These are phyloP conservation scores for Isaurus tuberculatus DNA, from an alignment of 92 coral and sea anemone genomes.

Conservation along the genomic window DNA sequence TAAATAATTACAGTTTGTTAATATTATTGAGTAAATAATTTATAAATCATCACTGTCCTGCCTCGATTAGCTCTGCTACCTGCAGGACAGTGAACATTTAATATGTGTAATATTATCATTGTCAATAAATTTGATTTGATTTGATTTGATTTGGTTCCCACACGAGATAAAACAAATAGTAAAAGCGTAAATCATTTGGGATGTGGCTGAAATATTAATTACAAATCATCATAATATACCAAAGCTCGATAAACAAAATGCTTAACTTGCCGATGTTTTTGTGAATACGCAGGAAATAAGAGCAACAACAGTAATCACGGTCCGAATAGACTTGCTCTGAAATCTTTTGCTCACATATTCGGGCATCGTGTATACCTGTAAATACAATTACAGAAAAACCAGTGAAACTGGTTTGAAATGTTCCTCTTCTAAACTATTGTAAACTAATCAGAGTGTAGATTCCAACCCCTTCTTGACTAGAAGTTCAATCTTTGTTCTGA, in stretches of 20 bases:
- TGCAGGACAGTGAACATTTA: conserved; percentile 41
- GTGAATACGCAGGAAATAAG: conserved; percentile 63
- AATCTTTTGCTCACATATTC: conserved; percentile 65
- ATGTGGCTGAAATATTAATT: too few relatives aligned
- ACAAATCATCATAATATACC: too few relatives aligned
- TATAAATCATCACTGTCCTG: conserved; percentile 41
- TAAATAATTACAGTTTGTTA: conserved; percentile 39
- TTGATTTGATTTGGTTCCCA: too few relatives aligned
- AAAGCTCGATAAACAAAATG: neutral
- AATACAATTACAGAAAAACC: too few relatives aligned
- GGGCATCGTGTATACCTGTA: conserved; percentile 69
- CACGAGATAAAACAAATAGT: too few relatives aligned
- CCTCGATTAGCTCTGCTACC: conserved; percentile 44
- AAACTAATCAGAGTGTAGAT: too few relatives aligned
- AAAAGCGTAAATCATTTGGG: too few relatives aligned
- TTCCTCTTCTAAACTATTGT: too few relatives aligned
- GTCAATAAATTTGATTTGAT: conserved; percentile 36
- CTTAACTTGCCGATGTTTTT: conserved; percentile 63
- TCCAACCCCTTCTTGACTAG: too few relatives aligned
- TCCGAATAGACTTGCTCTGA: conserved; percentile 59
- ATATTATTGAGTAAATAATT: conserved; percentile 38
- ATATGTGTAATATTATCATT: conserved; percentile 37
- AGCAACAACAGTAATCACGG: conserved; percentile 55
- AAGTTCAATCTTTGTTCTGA: too few relatives aligned
- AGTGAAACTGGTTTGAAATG: too few relatives aligned